Evolutionary conservation across 2,888 invertebrate species (phyloP).

Genomic region (Ophion slaviceki): DNA sequence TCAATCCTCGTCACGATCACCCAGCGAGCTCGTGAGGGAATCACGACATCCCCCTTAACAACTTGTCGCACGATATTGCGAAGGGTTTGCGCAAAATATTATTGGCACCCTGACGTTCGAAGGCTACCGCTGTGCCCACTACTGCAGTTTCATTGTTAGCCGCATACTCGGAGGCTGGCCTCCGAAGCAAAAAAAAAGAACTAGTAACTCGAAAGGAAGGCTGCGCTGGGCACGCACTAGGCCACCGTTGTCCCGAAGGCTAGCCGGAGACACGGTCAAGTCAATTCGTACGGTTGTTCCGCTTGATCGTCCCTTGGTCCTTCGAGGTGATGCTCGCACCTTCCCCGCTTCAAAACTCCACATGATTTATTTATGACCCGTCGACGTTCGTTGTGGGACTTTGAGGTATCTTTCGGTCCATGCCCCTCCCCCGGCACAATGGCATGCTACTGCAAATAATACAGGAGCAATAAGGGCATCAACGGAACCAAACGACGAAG

Average conservation of each 20-base stretch:
- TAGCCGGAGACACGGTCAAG: constrained; percentile 39
- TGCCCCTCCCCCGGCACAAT: not conserved
- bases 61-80: constrained; percentile 66
- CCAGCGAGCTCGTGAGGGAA: not conserved
- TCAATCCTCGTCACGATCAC: constrained; percentile 63
- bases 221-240: constrained; percentile 8
- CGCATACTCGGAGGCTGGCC: not conserved
- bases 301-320: constrained; percentile 24
- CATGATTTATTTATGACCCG: constrained; percentile 71
- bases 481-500: constrained; percentile 14
- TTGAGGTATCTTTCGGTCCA: constrained; percentile 18
- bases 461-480: constrained; percentile 54
- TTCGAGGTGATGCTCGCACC: constrained; percentile 40
- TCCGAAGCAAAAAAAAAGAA: not conserved
- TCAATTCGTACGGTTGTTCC: constrained; percentile 37
- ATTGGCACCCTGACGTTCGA: constrained; percentile 64
- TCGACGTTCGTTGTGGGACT: constrained; percentile 23
- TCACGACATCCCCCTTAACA: constrained; percentile 29
- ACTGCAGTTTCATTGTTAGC: constrained; percentile 31
- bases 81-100: constrained; percentile 72
- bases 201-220: constrained; percentile 19
- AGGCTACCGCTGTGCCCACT: constrained; percentile 23
- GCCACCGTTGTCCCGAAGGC: constrained; percentile 24
- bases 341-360: constrained; percentile 45
- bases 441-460: constrained; percentile 46